phyloP scores from a whole-genome alignment of 2,797 vertebrate species.

The Gallinago stenura region DNA sequence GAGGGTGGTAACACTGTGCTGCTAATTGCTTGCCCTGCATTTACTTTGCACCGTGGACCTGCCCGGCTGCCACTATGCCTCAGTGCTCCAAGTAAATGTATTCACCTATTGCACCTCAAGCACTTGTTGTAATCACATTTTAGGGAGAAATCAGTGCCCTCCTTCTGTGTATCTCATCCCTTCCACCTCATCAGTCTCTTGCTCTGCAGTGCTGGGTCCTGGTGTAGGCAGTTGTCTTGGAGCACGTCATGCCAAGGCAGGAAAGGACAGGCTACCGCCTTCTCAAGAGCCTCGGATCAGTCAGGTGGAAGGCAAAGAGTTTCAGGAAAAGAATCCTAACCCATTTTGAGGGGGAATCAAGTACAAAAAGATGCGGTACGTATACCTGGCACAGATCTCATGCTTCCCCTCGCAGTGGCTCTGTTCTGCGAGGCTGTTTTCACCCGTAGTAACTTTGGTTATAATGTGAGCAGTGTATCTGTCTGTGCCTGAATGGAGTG shows the following conservation, averaged over 20 bases:
- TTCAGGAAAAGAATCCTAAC: not conserved
- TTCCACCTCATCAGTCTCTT: not conserved
- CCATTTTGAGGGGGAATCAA: not conserved
- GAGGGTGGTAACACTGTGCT: not conserved
- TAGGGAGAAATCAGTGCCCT: not conserved
- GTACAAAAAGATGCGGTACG: not conserved
- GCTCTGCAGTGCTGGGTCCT: not conserved
- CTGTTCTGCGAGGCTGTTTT: not conserved
- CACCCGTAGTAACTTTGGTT: not conserved
- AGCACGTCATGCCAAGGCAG: not conserved
- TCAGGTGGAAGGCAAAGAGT: not conserved
- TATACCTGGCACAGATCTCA: not conserved
- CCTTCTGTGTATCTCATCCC: not conserved
- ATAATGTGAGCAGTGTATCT: rapidly evolving
- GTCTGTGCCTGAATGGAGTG: not conserved
- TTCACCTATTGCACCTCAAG: not conserved
- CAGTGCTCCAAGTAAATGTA: not conserved
- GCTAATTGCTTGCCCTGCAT: slow-evolving; percentile 2
- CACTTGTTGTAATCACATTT: not conserved
- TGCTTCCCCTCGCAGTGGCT: not conserved
- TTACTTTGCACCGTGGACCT: not conserved
- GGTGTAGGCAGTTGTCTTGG: rapidly evolving
- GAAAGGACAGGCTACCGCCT: not conserved
- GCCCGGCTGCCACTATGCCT: not conserved
- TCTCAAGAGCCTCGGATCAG: not conserved